Percentiles rank a stretch among this genome's conserved stretches.
Conservation (phyloP, 2,888 invertebrate genomes). For the Hybos culiciformis region DNA sequence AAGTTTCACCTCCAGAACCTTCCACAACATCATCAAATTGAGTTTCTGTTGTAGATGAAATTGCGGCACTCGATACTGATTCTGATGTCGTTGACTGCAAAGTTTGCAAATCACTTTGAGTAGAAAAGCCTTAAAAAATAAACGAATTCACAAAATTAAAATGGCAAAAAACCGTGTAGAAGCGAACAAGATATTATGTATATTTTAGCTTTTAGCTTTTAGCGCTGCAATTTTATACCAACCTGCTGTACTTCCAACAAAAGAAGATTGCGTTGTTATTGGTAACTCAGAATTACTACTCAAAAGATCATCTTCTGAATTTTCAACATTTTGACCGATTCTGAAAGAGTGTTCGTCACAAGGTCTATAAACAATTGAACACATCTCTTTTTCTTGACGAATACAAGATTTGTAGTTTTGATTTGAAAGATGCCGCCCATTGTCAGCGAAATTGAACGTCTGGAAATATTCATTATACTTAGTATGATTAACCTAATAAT, state of each 20-base stretch:
- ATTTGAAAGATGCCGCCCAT: slow-evolving; percentile 64
- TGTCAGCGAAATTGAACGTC: slow-evolving; percentile 70
- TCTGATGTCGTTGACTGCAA: no score
- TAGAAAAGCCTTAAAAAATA: no score
- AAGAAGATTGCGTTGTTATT: neutral
- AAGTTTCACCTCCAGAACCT: slow-evolving; percentile 42
- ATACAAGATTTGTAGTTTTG: slow-evolving; percentile 69
- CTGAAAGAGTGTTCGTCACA: slow-evolving; percentile 64
- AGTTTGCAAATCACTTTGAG: no score
- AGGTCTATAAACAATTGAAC: slow-evolving; percentile 61
- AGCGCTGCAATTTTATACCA: neutral
- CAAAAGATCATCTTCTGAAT: no score
- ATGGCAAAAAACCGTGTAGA: no score
- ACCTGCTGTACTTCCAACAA: neutral
- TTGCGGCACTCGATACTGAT: no score
- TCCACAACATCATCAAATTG: slow-evolving; percentile 36
- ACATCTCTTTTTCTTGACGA: slow-evolving; percentile 53
- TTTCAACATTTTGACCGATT: slow-evolving; percentile 40
- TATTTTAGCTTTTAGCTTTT: no score
- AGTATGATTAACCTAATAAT: neutral
- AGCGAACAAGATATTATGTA: no score
- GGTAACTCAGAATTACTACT: no score
- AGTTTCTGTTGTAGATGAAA: slow-evolving; percentile 1
- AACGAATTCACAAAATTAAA: no score
- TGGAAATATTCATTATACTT: slow-evolving; percentile 26